Conservation (phyloP, 2,113 vertebrate genomes). For the Herpailurus yagouaroundi region DNA sequence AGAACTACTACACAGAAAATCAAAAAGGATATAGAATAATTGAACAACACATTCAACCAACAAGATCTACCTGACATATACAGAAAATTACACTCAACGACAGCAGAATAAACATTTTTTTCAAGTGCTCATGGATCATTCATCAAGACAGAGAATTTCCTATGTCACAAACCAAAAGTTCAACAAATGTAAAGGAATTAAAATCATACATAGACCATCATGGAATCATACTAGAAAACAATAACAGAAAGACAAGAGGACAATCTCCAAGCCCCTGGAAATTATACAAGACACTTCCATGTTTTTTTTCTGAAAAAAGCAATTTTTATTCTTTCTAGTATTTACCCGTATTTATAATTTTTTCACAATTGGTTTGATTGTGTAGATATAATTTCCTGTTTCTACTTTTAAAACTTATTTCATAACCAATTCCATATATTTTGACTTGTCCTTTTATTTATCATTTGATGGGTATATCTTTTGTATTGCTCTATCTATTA, state of each 20-base stretch:
- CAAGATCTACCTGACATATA: not conserved
- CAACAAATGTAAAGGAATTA: not conserved
- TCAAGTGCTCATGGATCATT: not conserved
- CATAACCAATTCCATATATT: not conserved
- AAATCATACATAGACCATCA: not conserved
- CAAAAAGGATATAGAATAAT: not conserved
- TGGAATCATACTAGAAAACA: not conserved
- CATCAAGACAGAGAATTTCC: not conserved
- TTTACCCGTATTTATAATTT: not conserved
- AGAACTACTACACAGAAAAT: not conserved
- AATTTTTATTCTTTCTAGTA: constrained; percentile 8
- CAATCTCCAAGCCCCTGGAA: not conserved
- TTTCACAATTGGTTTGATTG: not conserved
- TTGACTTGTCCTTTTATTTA: not conserved
- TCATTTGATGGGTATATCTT: not conserved
- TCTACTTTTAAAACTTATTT: not conserved
- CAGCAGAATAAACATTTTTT: not conserved
- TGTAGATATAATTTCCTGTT: not conserved
- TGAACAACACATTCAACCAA: not conserved
- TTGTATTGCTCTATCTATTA: not conserved
- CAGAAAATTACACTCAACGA: not conserved
- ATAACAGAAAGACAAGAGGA: not conserved
- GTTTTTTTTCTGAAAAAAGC: not conserved
- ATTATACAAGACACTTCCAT: not conserved
- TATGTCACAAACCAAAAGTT: not conserved